Evolutionary conservation across 1,140 invertebrate species (phyloP).

Genomic region (Drosophila varians): DNA sequence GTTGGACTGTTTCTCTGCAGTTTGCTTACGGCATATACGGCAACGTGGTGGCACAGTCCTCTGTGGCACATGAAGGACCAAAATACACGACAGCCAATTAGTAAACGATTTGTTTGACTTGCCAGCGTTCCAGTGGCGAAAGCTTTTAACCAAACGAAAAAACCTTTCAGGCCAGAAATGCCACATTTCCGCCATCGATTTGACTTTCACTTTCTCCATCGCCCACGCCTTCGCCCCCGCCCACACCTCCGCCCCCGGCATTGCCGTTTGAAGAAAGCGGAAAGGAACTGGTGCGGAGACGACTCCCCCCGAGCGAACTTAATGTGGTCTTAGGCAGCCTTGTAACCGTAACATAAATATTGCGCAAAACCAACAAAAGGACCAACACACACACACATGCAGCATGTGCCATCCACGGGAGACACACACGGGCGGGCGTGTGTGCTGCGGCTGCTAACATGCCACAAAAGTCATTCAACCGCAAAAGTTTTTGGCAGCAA

Average conservation of each 20-base stretch:
- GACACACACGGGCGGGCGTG: conserved; percentile 12
- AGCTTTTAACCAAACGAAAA: conserved; percentile 56
- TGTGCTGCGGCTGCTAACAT: conserved; percentile 23
- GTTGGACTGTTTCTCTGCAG: background rate
- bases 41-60: conserved; percentile 5
- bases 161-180: conserved; percentile 56
- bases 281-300: conserved; percentile 17
- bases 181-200: conserved; percentile 68
- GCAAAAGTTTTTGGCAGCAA: conserved; percentile 60
- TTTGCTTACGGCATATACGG: background rate
- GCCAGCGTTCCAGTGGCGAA: conserved; percentile 10
- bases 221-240: background rate
- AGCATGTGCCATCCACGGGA: background rate
- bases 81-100: conserved; percentile 65
- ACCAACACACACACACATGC: conserved; percentile 6
- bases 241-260: background rate
- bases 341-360: conserved; percentile 76
- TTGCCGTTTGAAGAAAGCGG: conserved; percentile 20
- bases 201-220: conserved; percentile 7
- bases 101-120: conserved; percentile 73
- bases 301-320: conserved; percentile 21
- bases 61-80: conserved; percentile 10
- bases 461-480: conserved; percentile 71
- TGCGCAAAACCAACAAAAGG: conserved; percentile 53
- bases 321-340: conserved; percentile 56